phyloP scores from a whole-genome alignment of 2,888 invertebrate genomes.

The Drosophila mimetica region DNA sequence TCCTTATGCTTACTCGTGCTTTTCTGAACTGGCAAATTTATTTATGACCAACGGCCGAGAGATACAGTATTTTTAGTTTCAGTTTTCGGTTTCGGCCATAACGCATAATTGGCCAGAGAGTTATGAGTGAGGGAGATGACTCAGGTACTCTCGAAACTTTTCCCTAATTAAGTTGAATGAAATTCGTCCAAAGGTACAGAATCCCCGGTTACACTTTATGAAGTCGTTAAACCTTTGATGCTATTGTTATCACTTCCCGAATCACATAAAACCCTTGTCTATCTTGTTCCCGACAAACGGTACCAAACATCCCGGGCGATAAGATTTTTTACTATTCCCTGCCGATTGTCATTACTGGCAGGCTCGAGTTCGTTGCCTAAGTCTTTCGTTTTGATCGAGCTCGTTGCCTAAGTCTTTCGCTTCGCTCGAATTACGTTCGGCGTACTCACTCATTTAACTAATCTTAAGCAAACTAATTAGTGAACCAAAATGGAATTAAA shows the following conservation, averaged over 20 bases:
- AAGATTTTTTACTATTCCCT: not conserved
- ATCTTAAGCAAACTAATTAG: slow-evolving; percentile 55
- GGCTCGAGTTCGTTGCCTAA: slow-evolving; percentile 21
- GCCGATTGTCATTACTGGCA: not conserved
- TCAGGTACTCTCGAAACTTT: slow-evolving; percentile 39
- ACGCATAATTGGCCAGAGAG: slow-evolving; percentile 66
- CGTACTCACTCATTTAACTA: slow-evolving; percentile 16
- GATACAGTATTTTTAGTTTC: slow-evolving; percentile 65
- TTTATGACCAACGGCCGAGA: slow-evolving; percentile 63
- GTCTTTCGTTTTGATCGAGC: slow-evolving; percentile 7
- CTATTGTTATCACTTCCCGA: slow-evolving; percentile 6
- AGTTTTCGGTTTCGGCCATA: slow-evolving; percentile 51
- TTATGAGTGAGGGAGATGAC: slow-evolving; percentile 59
- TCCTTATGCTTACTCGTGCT: slow-evolving; percentile 19
- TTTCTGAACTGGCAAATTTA: slow-evolving; percentile 63
- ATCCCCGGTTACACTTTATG: not conserved
- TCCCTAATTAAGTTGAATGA: slow-evolving; percentile 31
- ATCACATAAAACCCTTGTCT: slow-evolving; percentile 15
- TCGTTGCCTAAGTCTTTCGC: slow-evolving; percentile 19
- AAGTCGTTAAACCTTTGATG: slow-evolving; percentile 12
- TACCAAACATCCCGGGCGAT: slow-evolving; percentile 6
- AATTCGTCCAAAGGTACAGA: slow-evolving; percentile 6
- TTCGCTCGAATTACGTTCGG: not conserved
- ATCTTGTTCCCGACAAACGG: slow-evolving; percentile 13
- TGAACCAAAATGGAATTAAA: slow-evolving; percentile 56